These are phyloP conservation scores for Galleria mellonella DNA, from an alignment of 1,140 invertebrate species.

Conservation along the genomic window DNA sequence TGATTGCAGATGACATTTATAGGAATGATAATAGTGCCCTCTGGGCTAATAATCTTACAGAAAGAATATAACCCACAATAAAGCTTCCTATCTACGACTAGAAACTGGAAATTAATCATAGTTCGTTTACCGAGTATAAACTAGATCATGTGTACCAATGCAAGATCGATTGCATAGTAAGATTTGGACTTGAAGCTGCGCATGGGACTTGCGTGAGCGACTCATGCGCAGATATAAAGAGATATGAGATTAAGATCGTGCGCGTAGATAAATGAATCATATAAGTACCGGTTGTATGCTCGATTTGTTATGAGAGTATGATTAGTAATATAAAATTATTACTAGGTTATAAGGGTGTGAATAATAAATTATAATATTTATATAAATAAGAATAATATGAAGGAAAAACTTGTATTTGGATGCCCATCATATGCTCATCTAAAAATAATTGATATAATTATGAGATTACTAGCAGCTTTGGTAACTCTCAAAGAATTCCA, in stretches of 20 bases:
- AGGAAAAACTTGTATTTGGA: too few relatives aligned
- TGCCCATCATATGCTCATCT: too few relatives aligned
- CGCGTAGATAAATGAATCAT: constrained; percentile 55
- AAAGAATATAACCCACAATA: constrained; percentile 3
- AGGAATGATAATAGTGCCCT: constrained; percentile 2
- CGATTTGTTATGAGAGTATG: constrained; percentile 22
- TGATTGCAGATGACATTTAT: constrained; percentile 14
- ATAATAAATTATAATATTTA: too few relatives aligned
- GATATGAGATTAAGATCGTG: constrained; percentile 49
- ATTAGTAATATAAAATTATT: too few relatives aligned
- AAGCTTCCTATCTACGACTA: constrained; percentile 18
- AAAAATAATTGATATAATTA: too few relatives aligned
- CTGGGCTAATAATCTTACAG: constrained; percentile 9
- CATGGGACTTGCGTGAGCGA: constrained; percentile 28
- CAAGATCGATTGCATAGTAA: constrained; percentile 31
- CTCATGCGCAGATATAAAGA: constrained; percentile 34
- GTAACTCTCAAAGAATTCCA: too few relatives aligned
- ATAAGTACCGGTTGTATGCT: constrained; percentile 44
- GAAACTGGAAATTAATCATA: constrained; percentile 33
- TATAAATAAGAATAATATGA: too few relatives aligned
- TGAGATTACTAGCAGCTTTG: too few relatives aligned
- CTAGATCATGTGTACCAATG: constrained; percentile 19
- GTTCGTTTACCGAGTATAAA: constrained; percentile 30
- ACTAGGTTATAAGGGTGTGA: too few relatives aligned
- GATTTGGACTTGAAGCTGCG: constrained; percentile 23